Conservation (phyloP, 2,797 vertebrate genomes). For the Iguana delicatissima region DNA sequence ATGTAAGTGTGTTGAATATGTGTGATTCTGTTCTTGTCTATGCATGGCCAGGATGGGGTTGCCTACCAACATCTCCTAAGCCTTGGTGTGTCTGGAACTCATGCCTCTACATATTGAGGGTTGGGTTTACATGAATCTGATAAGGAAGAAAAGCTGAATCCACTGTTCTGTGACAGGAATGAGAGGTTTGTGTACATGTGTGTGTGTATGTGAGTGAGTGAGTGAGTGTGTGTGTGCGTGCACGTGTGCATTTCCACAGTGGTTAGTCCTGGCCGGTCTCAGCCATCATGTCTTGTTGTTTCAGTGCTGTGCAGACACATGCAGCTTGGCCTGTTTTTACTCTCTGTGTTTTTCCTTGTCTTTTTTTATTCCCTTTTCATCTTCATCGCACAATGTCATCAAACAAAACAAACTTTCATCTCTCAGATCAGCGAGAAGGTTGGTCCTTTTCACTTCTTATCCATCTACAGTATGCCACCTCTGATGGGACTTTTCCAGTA, state of each 20-base stretch:
- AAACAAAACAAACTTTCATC: constrained; percentile 92
- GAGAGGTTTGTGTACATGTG: accelerated
- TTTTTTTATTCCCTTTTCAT: constrained; percentile 91
- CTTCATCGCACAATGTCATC: constrained; percentile 94
- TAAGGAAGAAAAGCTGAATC: constrained; percentile 43
- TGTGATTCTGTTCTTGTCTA: neutral
- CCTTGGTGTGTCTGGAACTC: constrained; percentile 48
- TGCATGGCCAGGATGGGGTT: constrained; percentile 47
- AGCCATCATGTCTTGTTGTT: constrained; percentile 83
- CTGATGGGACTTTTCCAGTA: constrained; percentile 78
- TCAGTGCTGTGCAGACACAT: constrained; percentile 85
- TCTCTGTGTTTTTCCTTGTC: constrained; percentile 90
- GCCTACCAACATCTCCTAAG: constrained; percentile 16
- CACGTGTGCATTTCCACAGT: constrained; percentile 56
- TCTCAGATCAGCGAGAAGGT: constrained; percentile 99
- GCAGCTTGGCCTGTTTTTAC: constrained; percentile 90
- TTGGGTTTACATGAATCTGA: constrained; percentile 57
- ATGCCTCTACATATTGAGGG: constrained; percentile 51
- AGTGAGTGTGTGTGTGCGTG: constrained; percentile 46
- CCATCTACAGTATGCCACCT: constrained; percentile 84
- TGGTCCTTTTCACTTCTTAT: constrained; percentile 96
- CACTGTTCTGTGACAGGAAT: constrained; percentile 42
- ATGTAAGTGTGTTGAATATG: constrained; percentile 12
- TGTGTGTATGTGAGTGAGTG: neutral
- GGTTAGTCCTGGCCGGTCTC: constrained; percentile 71